Conservation (phyloP, 2,797 vertebrate genomes). For the Nothura maculosa region DNA sequence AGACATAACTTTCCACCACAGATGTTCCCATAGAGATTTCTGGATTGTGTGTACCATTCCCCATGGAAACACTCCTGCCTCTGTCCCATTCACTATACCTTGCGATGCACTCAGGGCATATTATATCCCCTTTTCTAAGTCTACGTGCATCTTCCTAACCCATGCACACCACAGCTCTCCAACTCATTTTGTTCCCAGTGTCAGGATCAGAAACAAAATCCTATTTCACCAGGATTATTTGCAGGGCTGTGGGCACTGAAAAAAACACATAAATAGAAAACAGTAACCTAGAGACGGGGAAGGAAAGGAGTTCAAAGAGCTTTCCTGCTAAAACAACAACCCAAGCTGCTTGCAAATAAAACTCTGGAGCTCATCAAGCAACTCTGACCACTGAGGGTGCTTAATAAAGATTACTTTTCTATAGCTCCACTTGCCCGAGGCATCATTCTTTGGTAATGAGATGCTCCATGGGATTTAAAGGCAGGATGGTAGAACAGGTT, state of each 20-base stretch:
- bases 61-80: background rate
- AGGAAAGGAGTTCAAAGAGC: conserved; percentile 4
- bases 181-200: background rate
- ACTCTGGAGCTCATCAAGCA: conserved; percentile 50
- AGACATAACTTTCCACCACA: background rate
- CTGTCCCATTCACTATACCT: background rate
- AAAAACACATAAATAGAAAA: background rate
- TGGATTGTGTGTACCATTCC: background rate
- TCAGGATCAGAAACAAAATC: background rate
- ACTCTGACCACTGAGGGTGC: conserved; percentile 49
- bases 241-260: background rate
- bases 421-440: conserved; percentile 49
- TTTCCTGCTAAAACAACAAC: conserved; percentile 16
- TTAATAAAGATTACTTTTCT: conserved; percentile 64
- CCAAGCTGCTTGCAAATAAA: conserved; percentile 46
- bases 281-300: background rate
- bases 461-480: conserved; percentile 47
- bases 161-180: background rate
- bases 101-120: background rate
- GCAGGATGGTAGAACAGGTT: background rate
- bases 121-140: background rate
- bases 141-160: accelerated
- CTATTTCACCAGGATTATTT: background rate
- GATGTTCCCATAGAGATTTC: accelerated
- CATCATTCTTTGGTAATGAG: conserved; percentile 67